phyloP scores from a whole-genome alignment of 2,113 vertebrate genomes.

The Perca fluviatilis region DNA sequence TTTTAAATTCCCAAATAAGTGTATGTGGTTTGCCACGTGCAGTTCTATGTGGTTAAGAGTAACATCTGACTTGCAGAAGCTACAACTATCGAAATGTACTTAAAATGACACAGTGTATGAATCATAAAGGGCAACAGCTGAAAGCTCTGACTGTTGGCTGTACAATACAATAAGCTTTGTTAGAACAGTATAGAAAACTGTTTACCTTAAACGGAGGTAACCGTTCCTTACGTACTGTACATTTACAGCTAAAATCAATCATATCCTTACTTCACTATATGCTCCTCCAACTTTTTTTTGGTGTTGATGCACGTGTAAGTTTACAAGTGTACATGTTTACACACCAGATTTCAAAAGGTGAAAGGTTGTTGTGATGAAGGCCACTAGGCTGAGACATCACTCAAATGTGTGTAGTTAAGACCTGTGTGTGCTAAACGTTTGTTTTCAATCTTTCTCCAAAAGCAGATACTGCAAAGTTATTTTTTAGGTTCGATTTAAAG shows the following conservation, averaged over 20 bases:
- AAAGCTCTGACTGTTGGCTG: background rate
- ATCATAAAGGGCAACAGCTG: background rate
- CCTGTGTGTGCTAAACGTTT: background rate
- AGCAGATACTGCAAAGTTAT: slow-evolving; percentile 2
- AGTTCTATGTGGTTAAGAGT: background rate
- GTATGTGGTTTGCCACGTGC: background rate
- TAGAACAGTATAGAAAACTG: too few species aligned
- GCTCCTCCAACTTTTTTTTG: background rate
- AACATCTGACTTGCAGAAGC: background rate
- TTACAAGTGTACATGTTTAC: background rate
- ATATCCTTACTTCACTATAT: background rate
- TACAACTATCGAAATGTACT: background rate
- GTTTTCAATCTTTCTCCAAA: slow-evolving; percentile 17
- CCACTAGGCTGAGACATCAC: background rate
- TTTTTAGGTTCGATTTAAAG: slow-evolving; percentile 24
- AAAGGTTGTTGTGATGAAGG: background rate
- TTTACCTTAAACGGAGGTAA: background rate
- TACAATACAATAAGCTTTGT: background rate
- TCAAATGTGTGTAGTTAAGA: background rate
- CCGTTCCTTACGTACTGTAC: background rate
- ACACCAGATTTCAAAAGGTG: background rate
- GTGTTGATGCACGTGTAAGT: background rate
- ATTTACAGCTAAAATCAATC: background rate
- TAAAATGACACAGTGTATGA: background rate
- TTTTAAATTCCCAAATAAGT: background rate